These are phyloP conservation scores for Lepidurus packardi DNA, from an alignment of 1,140 invertebrate genomes.

Conservation along the genomic window DNA sequence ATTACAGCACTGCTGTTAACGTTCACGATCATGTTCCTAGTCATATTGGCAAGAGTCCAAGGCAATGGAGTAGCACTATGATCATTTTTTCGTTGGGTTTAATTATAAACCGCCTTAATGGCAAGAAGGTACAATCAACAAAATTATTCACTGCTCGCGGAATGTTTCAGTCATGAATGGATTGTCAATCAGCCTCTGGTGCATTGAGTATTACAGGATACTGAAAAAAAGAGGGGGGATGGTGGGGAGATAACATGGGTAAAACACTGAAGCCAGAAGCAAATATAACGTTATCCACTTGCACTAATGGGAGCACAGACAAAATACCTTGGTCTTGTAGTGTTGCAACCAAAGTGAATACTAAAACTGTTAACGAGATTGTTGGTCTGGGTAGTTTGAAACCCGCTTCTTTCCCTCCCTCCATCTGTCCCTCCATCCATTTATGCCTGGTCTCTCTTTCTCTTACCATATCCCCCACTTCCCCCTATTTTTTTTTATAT, in stretches of 20 bases:
- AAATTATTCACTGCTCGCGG: neutral
- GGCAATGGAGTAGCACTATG: neutral
- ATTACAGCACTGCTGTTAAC: neutral
- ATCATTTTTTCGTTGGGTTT: neutral
- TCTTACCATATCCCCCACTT: constrained; percentile 16
- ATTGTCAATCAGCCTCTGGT: neutral
- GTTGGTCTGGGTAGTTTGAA: constrained; percentile 22
- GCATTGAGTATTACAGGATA: neutral
- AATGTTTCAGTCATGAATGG: neutral
- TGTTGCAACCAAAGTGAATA: constrained; percentile 14
- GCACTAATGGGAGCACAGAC: constrained; percentile 23
- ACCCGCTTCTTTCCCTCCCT: constrained; percentile 20
- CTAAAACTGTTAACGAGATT: constrained; percentile 24
- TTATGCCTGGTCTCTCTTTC: constrained; percentile 13
- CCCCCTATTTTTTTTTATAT: constrained; percentile 16
- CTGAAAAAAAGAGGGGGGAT: neutral
- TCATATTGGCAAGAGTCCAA: constrained; percentile 5
- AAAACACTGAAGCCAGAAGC: neutral
- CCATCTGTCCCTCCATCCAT: constrained; percentile 1
- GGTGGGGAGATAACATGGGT: neutral
- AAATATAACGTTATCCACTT: neutral
- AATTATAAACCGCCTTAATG: neutral
- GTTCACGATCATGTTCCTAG: neutral
- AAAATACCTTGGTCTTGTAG: neutral
- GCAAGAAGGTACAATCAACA: neutral